phyloP scores from a whole-genome alignment of 2,113 vertebrate species.

The Vidua macroura region DNA sequence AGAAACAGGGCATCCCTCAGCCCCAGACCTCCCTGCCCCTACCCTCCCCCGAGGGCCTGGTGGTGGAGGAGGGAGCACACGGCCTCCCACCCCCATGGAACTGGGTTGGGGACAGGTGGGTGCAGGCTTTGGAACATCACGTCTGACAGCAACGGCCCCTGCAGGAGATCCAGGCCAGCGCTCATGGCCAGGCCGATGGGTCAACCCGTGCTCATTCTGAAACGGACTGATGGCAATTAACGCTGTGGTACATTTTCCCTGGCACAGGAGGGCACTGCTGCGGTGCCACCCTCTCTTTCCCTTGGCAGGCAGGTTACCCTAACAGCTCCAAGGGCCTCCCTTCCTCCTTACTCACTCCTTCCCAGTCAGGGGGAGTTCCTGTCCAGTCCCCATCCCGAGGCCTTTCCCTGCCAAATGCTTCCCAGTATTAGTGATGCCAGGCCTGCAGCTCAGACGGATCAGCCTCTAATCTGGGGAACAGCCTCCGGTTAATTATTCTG shows the following conservation, averaged over 20 bases:
- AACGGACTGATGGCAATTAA: neutral
- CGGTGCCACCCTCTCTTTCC: neutral
- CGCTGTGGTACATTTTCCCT: neutral
- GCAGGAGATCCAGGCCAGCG: neutral
- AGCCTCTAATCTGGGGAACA: constrained; percentile 39
- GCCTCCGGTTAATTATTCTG: constrained; percentile 7
- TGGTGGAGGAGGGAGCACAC: neutral
- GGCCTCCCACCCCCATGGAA: rapidly evolving
- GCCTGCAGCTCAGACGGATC: constrained; percentile 26
- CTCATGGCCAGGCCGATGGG: neutral
- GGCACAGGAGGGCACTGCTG: neutral
- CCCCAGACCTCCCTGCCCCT: neutral
- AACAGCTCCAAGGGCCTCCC: neutral
- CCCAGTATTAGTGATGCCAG: constrained; percentile 1
- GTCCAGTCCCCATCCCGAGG: neutral
- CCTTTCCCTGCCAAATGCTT: constrained; percentile 3
- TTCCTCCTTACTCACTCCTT: neutral
- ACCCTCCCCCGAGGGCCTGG: neutral
- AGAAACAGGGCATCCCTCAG: neutral
- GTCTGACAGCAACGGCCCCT: neutral
- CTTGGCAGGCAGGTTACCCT: neutral
- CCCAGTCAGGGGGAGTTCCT: neutral
- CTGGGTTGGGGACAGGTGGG: neutral
- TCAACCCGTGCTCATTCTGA: neutral
- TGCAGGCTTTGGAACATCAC: neutral